Evolutionary conservation across 2,888 invertebrate genomes (phyloP), one percentile per base, ranked within the genome.

Genomic region (Cantharis rustica): DNA sequence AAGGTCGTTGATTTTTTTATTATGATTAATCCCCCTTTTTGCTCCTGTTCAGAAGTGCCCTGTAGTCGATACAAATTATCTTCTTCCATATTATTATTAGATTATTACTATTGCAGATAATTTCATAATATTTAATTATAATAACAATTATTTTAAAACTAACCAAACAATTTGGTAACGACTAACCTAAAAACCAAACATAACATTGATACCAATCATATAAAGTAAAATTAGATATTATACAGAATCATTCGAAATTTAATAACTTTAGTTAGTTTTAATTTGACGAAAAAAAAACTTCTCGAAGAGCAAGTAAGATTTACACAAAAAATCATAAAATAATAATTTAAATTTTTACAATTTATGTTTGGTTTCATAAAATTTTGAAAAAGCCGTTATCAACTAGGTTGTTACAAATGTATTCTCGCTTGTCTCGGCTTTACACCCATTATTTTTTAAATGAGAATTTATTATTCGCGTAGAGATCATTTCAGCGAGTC

Each of bases 1-100:
- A 95, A 95, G 17, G 91, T 91, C n/a, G 89, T 89, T 2, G 91
- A 89, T 86, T 92, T 93, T 88, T 94, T 95, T 83, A 93, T 93
- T 69, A 95, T 90, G 73, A 94, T 90, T 23, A 95, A 90, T 20
- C 95, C 94, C 31, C 94, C 94, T 87, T 89, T 90, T 82, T 92
- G 90, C n/a, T 47, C 47, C n/a, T 47, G 47, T 0, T 89, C 89
- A 16, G 90, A 89, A 26, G 90, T 90, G 17, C 95, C 95, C 87
- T 94, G 94, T 81, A 96, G 89, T 76, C 94, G 92, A 89, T 95
- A 93, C 75, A 95, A 86, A 83, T 90, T 90, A 83, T 89, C 88
- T 72, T 92, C 92, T 26, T 89, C 89, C 63, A 81, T 80, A 16
- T 61, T 68, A 47, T 47, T 31, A 47, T n/a, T 47, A 47, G n/a